Evolutionary conservation across 2,888 invertebrate genomes (phyloP), one percentile per base, ranked within the genome.

Genomic region (Tridacna gigas): DNA sequence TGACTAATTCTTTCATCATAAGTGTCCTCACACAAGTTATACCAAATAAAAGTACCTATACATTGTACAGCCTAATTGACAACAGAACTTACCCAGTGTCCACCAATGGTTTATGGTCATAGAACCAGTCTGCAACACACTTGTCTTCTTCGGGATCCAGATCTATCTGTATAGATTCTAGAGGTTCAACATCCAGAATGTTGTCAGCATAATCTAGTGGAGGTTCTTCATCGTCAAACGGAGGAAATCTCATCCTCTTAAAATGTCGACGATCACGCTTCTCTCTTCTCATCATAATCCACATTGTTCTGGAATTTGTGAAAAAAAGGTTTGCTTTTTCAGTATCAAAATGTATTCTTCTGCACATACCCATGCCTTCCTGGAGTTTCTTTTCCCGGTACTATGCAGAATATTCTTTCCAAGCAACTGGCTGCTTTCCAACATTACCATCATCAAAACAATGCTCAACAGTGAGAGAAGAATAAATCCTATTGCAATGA

Each of bases 251-350:
- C 99, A 99, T 99, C 91, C 99, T 96, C 95, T 99, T 99, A 95
- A 99, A 99, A 95, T 99, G 99, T 48, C 99, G 96, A 94, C 99
- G 97, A 96, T 99, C 99, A 88, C 99, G 96, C 95, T 99, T 99
- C 94, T 99, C 99, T 91, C 99, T 96, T 90, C 99, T 96, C 99
- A 99, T 99, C 99, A 99, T 99, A 91, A 99, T 99, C 99, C 99
- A 99, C 99, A 99, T 99, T 0, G 99, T 98, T 66, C 97, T 97
- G 88, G 15, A 82, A 73, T 66, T 20, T 37, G 28, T 51, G 18
- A 25, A 73, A 51, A 22, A 13, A 66, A 26, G 11, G 66, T 15
- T 26, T 7, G 25, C 37, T 7, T 37, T 37, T 37, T 37, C 7
- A 4, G 2, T 4, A 37, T 37, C 7, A 4, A 37, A 37, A 37